Evolutionary conservation across 2,113 vertebrate genomes (phyloP), one percentile per base, ranked within the genome.

Genomic region (Arvicanthis niloticus): DNA sequence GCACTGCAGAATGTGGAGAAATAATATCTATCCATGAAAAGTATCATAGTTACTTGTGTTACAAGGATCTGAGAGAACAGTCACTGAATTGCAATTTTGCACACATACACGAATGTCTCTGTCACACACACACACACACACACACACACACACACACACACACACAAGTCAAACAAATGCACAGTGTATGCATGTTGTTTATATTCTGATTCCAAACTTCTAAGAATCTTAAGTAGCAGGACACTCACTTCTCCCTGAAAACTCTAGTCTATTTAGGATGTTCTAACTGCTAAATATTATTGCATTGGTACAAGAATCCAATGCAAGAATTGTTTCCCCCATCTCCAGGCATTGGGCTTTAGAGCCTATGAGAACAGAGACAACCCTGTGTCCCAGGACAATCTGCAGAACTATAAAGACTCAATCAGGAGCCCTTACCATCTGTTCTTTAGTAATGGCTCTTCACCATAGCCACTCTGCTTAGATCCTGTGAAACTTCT

Each of bases 161-260:
- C 9, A 13, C 29, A 67, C 19, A 88, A 78, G 56, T 80, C 15
- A 56, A 31, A 65, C 13, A n/a, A n/a, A n/a, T 37, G 16, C 56
- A 5, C 0, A 2, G 15, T 12, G 1, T 8, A 29, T 11, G 58
- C 13, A 2, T 6, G 5, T 2, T 5, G 3, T 82, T 53, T 22
- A 51, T 0, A 2, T 12, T 12, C 19, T 10, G 2, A 16, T 29
- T 42, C 6, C 7, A 7, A 84, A 60, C 42, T 68, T 29, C 29
- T 75, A 37, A 93, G 5, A 15, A 37, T 11, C 17, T 24, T 21
- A 15, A 75, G 21, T 17, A 11, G 90, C 24, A 26, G 72, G 42
- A 58, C 51, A n/a, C 37, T 31, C 3, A 19, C 62, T 60, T 62
- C 19, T n/a, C 48, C 37, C 70, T 51, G 29, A 88, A 58, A 73